These are phyloP conservation scores for Morphnarchus princeps DNA, from an alignment of 2,113 vertebrate species.

Conservation along the genomic window DNA sequence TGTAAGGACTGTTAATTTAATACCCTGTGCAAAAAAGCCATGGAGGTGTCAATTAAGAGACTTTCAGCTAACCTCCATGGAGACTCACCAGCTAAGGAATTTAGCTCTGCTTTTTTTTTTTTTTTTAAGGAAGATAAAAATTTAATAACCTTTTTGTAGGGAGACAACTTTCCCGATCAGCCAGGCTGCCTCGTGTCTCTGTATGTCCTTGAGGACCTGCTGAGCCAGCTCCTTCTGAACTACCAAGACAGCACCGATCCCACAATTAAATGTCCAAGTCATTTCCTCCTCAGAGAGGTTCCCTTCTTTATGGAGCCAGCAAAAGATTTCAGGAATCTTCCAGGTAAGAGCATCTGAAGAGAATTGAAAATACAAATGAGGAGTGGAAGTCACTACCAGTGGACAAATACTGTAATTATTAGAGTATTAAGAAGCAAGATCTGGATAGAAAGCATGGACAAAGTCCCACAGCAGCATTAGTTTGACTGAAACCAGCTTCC, in stretches of 20 bases:
- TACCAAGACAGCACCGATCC: constrained; percentile 86
- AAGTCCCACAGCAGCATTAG: background rate
- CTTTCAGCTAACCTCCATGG: background rate
- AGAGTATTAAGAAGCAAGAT: background rate
- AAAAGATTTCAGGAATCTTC: constrained; percentile 87
- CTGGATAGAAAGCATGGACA: background rate
- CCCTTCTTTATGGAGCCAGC: constrained; percentile 89
- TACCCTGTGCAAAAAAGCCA: background rate
- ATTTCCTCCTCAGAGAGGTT: constrained; percentile 88
- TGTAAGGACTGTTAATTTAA: background rate
- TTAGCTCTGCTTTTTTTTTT: background rate
- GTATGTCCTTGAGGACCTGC: constrained; percentile 78
- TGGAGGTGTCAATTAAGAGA: background rate
- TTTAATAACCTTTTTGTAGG: constrained; percentile 73
- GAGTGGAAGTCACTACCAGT: background rate
- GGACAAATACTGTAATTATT: background rate
- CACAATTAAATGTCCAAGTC: constrained; percentile 94
- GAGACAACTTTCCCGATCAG: constrained; percentile 80
- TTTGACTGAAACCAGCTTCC: background rate
- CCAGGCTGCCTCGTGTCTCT: constrained; percentile 83
- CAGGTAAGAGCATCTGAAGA: constrained; percentile 85
- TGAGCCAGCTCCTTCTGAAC: constrained; percentile 76
- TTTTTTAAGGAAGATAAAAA: background rate
- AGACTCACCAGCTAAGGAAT: background rate
- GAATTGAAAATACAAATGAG: background rate